Evolutionary conservation across 2,113 vertebrate species (phyloP), one percentile per base, ranked within the genome.

Genomic region (Rhea americana): DNA sequence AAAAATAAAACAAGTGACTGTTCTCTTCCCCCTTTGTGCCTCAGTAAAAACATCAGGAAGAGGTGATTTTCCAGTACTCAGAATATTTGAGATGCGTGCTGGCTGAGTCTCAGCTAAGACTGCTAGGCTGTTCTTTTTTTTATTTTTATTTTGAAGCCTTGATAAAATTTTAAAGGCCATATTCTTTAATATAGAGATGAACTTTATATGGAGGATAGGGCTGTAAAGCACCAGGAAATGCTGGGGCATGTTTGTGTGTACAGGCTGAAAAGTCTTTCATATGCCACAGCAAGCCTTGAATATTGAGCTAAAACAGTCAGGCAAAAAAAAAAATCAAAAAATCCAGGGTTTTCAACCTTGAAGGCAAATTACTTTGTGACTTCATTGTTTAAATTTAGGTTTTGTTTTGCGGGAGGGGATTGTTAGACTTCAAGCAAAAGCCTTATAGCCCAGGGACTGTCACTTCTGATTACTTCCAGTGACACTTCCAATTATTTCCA

Each of bases 401-500:
- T 94, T 96, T 93, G 82, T 89, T 97, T 96, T 96, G 94, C 53
- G 11, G 94, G 89, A 63, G 62, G 82, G 83, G 82, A 92, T 97
- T 21, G 58, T 96, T 97, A 95, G 91, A 97, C 97, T 97, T 17
- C 84, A 93, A 96, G 97, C 96, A 59, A 95, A 96, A 94, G 89
- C 97, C 97, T 97, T 72, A 93, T 96, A 97, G 94, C 97, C 96
- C 95, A 96, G 92, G 59, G 94, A 95, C 97, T 98, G 98, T 98
- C 98, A 97, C 97, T 97, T 97, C 95, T 84, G 93, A 97, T 98
- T 98, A 97, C 93, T 97, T 98, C 97, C 97, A 96, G 97, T 97
- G 97, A 97, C 97, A 97, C 96, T 97, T 98, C 95, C 97, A 97
- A 97, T 98, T 97, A 98, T 97, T 97, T 97, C 93, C 97, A 94